These are phyloP conservation scores for Oncorhynchus gorbuscha DNA, from an alignment of 2,113 vertebrate genomes.

Conservation along the genomic window DNA sequence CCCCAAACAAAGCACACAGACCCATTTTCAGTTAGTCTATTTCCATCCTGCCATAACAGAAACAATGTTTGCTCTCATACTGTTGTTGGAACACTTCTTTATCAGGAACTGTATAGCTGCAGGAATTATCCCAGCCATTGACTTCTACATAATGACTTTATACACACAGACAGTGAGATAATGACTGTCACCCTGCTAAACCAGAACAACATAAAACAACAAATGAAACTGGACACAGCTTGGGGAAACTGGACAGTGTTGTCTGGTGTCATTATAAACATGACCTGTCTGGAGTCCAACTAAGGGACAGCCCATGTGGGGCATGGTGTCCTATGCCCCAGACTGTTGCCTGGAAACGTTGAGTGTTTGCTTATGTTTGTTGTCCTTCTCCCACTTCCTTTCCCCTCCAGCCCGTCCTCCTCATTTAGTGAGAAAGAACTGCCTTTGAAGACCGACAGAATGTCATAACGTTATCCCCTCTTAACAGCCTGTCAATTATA, in stretches of 20 bases:
- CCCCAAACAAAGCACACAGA: too few species aligned
- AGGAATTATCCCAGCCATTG: neutral
- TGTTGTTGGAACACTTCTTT: too few species aligned
- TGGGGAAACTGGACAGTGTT: neutral
- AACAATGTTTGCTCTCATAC: too few species aligned
- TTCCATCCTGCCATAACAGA: too few species aligned
- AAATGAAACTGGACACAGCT: neutral
- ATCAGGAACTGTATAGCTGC: too few species aligned
- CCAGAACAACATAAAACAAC: neutral
- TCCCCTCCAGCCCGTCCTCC: conserved; percentile 27
- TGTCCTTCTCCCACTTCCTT: conserved; percentile 24
- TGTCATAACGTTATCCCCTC: conserved; percentile 32
- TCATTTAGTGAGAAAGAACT: conserved; percentile 33
- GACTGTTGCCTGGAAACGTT: conserved; percentile 11
- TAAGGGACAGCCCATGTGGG: neutral
- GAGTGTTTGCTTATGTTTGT: conserved; percentile 32
- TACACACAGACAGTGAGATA: neutral
- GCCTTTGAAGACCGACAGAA: conserved; percentile 27
- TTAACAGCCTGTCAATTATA: conserved; percentile 19
- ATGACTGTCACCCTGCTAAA: neutral
- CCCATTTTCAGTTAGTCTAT: too few species aligned
- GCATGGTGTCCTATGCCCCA: conserved; percentile 2
- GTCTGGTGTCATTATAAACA: neutral
- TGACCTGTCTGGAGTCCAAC: conserved; percentile 5
- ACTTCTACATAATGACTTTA: neutral